Evolutionary conservation across 2,888 invertebrate species (phyloP).

Genomic region (Polydrusus tereticollis): DNA sequence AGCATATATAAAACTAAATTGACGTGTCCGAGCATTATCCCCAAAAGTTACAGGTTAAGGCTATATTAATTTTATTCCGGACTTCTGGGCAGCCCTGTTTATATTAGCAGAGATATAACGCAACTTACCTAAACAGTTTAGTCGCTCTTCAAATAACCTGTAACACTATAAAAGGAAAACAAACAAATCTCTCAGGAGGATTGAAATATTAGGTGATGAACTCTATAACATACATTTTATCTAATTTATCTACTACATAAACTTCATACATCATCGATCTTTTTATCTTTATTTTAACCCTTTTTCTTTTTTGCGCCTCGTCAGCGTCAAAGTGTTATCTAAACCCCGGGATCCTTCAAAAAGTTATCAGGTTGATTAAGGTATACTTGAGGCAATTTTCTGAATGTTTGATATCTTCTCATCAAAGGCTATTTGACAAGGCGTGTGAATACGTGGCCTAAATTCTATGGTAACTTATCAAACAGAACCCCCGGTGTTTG

Average conservation of each 20-base stretch:
- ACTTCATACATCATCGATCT: not conserved
- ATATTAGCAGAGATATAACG: too few species aligned
- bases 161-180: too few species aligned
- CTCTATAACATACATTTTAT: not conserved
- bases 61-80: too few species aligned
- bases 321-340: conserved; percentile 7
- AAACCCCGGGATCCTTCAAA: not conserved
- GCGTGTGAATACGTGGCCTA: conserved; percentile 7
- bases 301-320: conserved; percentile 3
- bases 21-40: too few species aligned
- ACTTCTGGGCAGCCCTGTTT: too few species aligned
- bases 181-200: too few species aligned
- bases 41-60: too few species aligned
- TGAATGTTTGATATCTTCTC: conserved; percentile 21
- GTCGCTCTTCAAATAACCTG: too few species aligned
- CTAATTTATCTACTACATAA: not conserved
- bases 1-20: too few species aligned
- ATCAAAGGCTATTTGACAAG: conserved; percentile 18
- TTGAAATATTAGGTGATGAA: too few species aligned
- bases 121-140: too few species aligned
- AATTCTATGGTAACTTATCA: conserved; percentile 24
- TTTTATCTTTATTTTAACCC: not conserved
- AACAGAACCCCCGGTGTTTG: conserved; percentile 19
- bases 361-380: conserved; percentile 12
- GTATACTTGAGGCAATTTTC: conserved; percentile 11